A percentile compares a stretch with the other conserved stretches of the same genome.
Evolutionary conservation across 2,113 vertebrate species (phyloP).

Genomic region (Brienomyrus brachyistius): DNA sequence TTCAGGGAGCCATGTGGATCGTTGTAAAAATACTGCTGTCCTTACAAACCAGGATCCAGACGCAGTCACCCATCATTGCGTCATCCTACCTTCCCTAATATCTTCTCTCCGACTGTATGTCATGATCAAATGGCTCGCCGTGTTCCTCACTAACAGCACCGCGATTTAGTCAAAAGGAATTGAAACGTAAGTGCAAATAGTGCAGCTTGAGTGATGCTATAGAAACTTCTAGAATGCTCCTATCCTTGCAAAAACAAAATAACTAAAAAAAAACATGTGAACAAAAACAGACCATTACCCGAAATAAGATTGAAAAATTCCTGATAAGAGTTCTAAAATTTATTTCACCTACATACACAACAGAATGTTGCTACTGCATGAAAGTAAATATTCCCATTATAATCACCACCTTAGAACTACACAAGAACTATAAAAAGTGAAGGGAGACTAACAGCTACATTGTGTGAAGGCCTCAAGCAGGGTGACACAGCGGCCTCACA

Average conservation of each 20-base stretch:
- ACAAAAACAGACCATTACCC: not conserved
- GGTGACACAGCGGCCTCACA: not conserved
- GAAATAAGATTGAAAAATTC: not conserved
- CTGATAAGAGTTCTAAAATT: not conserved
- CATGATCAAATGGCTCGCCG: not conserved
- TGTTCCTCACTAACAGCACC: not conserved
- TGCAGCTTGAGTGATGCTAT: not conserved
- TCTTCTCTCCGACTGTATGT: not conserved
- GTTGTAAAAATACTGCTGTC: not conserved
- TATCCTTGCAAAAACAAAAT: not conserved
- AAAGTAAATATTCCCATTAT: not conserved
- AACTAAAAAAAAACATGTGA: not conserved
- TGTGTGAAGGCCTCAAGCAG: not conserved
- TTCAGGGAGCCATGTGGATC: not conserved
- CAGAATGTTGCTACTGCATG: not conserved
- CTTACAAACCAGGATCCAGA: not conserved
- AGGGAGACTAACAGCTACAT: not conserved
- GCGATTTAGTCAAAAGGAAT: not conserved
- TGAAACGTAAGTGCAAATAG: not conserved
- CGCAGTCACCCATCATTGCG: not conserved
- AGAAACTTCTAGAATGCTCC: not conserved
- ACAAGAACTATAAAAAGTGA: not conserved
- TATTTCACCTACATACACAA: not conserved
- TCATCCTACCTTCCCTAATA: not conserved
- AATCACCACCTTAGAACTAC: not conserved